Conservation (phyloP, 2,888 invertebrate species). For the Troilus luridus region DNA sequence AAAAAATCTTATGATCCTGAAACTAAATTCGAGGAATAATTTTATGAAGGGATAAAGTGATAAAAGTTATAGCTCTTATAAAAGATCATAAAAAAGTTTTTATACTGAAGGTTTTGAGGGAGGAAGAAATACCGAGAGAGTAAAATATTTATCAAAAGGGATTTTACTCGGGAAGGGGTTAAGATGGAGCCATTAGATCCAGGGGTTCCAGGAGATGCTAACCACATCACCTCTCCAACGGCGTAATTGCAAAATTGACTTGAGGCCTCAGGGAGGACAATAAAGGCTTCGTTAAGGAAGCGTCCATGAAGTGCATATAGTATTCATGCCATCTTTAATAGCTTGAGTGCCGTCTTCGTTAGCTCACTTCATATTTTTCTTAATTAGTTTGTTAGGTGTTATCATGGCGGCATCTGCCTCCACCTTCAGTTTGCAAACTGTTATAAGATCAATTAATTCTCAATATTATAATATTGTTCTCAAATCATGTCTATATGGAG, state of each 20-base stretch:
- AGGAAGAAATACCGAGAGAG: not conserved
- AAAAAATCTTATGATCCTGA: constrained; percentile 21
- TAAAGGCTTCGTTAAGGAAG: constrained; percentile 40
- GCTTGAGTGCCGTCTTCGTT: constrained; percentile 14
- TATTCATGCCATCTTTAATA: constrained; percentile 44
- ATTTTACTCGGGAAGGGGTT: constrained; percentile 9
- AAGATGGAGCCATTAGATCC: constrained; percentile 25
- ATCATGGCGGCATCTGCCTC: not conserved
- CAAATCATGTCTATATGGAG: too few relatives aligned
- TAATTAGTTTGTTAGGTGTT: constrained; percentile 30
- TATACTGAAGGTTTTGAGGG: not conserved
- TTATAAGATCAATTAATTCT: not conserved
- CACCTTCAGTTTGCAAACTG: not conserved
- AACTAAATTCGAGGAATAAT: not conserved
- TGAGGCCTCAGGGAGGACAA: not conserved
- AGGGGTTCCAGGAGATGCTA: not conserved
- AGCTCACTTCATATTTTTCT: constrained; percentile 22
- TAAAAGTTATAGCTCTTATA: constrained; percentile 38
- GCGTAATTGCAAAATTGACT: constrained; percentile 23
- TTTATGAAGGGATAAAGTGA: constrained; percentile 34
- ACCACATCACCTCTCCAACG: constrained; percentile 32
- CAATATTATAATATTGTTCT: too few relatives aligned
- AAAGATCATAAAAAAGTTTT: constrained; percentile 25
- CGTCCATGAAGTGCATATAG: not conserved
- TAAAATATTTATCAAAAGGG: constrained; percentile 44